Evolutionary conservation across 2,888 invertebrate genomes (phyloP).

Genomic region (Gastrophysa polygoni): DNA sequence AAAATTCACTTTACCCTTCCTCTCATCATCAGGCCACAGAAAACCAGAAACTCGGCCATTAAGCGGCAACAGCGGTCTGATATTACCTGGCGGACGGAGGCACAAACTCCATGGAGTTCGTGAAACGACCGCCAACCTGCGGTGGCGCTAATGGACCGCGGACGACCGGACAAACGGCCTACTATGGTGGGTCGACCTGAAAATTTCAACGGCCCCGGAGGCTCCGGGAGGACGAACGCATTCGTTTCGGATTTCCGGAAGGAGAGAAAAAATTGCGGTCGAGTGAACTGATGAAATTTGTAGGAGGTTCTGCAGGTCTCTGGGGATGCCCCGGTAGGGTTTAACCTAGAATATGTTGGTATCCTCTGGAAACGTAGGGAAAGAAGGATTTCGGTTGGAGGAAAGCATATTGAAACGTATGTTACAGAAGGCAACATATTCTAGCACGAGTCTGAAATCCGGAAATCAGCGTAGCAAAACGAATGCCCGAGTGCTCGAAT

Average conservation of each 20-base stretch:
- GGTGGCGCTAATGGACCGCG: conserved; percentile 31
- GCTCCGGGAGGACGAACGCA: conserved; percentile 4
- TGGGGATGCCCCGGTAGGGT: neutral
- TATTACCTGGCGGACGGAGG: conserved; percentile 26
- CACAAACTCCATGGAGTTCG: conserved; percentile 21
- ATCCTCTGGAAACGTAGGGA: neutral
- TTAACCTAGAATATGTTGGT: neutral
- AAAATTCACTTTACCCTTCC: neutral
- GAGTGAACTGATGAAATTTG: conserved; percentile 11
- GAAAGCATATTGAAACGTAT: too few relatives aligned
- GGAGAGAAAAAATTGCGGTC: conserved; percentile 7
- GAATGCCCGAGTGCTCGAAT: too few relatives aligned
- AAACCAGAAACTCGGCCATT: conserved; percentile 10
- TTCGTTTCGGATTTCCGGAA: conserved; percentile 14
- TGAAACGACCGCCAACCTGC: conserved; percentile 32
- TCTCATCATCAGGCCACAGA: neutral
- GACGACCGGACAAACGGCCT: conserved; percentile 16
- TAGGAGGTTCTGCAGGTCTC: neutral
- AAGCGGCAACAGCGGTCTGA: conserved; percentile 25
- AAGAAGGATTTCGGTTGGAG: too few relatives aligned
- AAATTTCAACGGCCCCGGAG: conserved; percentile 23
- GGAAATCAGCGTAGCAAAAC: too few relatives aligned
- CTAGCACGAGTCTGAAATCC: too few relatives aligned
- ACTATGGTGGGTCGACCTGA: conserved; percentile 14
- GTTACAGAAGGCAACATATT: too few relatives aligned